These are phyloP conservation scores for Dinoponera quadriceps DNA, from an alignment of 1,140 invertebrate genomes.

Conservation along the genomic window DNA sequence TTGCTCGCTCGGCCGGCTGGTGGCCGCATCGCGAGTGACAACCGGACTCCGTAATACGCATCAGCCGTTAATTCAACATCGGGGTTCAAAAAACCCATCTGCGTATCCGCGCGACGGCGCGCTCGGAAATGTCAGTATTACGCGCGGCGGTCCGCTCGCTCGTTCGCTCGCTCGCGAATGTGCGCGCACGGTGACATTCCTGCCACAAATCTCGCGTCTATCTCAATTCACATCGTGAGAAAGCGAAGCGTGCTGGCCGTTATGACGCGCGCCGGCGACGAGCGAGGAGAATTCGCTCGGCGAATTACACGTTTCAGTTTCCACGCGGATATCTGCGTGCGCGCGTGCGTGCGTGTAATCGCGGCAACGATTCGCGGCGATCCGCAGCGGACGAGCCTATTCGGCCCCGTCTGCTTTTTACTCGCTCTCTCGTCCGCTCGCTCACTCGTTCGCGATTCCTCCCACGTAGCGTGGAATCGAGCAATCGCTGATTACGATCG, in stretches of 20 bases:
- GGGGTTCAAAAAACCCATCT: not conserved
- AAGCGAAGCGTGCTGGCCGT: constrained; percentile 23
- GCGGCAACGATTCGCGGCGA: constrained; percentile 21
- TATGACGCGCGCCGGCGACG: constrained; percentile 22
- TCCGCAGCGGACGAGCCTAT: constrained; percentile 21
- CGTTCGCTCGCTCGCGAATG: too few relatives aligned
- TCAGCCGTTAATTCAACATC: constrained; percentile 8
- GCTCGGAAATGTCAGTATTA: constrained; percentile 1
- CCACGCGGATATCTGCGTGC: constrained; percentile 5
- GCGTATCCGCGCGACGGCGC: not conserved
- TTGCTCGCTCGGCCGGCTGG: not conserved
- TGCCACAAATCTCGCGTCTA: constrained; percentile 24
- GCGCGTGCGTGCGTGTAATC: not conserved
- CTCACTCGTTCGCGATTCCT: constrained; percentile 32
- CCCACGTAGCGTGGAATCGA: constrained; percentile 46
- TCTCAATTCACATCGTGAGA: constrained; percentile 55
- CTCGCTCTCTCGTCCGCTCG: constrained; percentile 7
- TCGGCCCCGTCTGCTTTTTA: constrained; percentile 11
- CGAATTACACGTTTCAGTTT: not conserved
- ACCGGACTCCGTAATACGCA: constrained; percentile 9
- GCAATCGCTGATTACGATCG: constrained; percentile 47
- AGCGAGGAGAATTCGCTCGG: constrained; percentile 33
- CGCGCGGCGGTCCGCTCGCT: not conserved
- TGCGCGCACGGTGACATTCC: constrained; percentile 31
- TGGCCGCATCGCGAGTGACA: constrained; percentile 30